These are phyloP conservation scores for Glaucidium brasilianum DNA, from an alignment of 2,113 vertebrate species.

Conservation along the genomic window DNA sequence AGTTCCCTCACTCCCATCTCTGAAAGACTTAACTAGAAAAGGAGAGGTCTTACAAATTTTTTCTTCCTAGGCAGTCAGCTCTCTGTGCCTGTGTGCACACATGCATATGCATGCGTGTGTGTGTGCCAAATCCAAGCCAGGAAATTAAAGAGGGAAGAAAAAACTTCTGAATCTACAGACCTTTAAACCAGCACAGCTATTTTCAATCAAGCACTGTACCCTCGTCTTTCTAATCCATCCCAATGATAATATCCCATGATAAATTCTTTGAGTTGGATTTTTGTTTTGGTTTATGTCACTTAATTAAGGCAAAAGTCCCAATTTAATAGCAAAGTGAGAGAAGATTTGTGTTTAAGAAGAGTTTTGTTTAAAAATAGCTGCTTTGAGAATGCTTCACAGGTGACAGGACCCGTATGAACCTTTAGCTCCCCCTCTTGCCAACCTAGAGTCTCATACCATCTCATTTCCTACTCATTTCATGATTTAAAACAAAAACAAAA, in stretches of 20 bases:
- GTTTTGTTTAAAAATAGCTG: not conserved
- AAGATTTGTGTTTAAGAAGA: not conserved
- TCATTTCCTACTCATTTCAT: not conserved
- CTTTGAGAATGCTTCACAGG: not conserved
- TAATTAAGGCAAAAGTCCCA: not conserved
- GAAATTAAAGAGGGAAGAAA: not conserved
- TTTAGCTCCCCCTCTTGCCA: not conserved
- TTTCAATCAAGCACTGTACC: not conserved
- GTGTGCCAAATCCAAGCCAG: not conserved
- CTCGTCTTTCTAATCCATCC: not conserved
- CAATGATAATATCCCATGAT: not conserved
- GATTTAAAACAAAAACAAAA: not conserved
- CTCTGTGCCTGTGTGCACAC: not conserved
- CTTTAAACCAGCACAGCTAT: not conserved
- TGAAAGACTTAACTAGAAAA: not conserved
- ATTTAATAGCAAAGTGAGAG: not conserved
- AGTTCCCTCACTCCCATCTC: not conserved
- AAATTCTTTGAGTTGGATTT: not conserved
- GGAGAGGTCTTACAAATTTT: not conserved
- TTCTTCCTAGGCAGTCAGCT: not conserved
- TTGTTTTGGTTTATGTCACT: not conserved
- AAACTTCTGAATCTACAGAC: not conserved
- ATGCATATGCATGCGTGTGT: fast-evolving
- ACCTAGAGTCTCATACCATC: not conserved
- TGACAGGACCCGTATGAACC: not conserved